Evolutionary conservation across 2,888 invertebrate species (phyloP).

Genomic region (Galerucella pusilla): DNA sequence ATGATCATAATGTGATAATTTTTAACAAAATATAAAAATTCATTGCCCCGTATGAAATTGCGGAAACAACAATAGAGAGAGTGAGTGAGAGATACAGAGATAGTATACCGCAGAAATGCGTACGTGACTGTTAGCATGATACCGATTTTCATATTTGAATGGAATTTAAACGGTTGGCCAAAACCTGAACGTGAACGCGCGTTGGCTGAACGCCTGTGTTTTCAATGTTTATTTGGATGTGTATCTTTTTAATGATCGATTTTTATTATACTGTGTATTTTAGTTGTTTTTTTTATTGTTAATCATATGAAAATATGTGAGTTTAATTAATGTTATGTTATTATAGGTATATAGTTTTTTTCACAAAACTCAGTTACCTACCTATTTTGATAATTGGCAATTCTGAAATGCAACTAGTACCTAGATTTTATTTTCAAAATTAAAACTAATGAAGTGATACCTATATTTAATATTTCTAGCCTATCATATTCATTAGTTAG

Average conservation of each 20-base stretch:
- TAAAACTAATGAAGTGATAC: no score
- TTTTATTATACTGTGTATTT: no score
- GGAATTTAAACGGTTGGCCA: constrained; percentile 14
- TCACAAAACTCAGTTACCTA: no score
- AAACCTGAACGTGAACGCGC: background rate
- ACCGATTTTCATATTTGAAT: constrained; percentile 30
- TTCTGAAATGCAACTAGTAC: no score
- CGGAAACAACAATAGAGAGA: background rate
- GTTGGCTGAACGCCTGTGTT: constrained; percentile 12
- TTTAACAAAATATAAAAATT: background rate
- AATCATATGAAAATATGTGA: no score
- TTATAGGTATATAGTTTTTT: no score
- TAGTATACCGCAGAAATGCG: constrained; percentile 52
- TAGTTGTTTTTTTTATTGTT: no score
- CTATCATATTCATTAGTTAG: no score
- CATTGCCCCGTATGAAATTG: background rate
- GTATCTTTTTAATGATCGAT: background rate
- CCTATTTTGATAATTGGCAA: no score
- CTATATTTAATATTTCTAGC: no score
- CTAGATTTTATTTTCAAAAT: no score
- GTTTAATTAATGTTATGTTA: no score
- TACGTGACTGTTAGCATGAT: constrained; percentile 65
- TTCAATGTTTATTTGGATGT: background rate
- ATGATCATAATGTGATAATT: background rate
- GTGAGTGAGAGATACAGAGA: background rate